A percentile compares a stretch with the other conserved stretches of the same genome.
These are phyloP conservation scores for Neomonachus schauinslandi DNA, from an alignment of 2,113 vertebrate species.

Conservation along the genomic window DNA sequence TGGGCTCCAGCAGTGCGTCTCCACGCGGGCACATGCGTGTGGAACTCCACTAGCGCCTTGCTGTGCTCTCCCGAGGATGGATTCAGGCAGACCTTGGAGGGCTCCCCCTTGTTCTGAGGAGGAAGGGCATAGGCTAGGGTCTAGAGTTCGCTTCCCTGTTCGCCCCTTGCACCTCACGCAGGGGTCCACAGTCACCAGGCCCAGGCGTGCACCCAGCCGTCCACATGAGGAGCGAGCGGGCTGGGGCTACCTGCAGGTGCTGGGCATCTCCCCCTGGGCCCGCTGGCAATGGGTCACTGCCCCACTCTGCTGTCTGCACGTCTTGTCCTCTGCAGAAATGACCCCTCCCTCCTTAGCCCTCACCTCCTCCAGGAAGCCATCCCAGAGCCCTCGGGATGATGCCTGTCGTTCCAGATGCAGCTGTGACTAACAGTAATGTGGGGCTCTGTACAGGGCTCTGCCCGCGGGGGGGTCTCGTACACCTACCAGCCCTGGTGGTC, in stretches of 20 bases:
- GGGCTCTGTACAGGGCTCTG: neutral
- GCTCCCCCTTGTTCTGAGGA: neutral
- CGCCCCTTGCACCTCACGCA: neutral
- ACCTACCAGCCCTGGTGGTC: accelerated
- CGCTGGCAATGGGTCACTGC: neutral
- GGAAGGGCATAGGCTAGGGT: neutral
- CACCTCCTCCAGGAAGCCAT: neutral
- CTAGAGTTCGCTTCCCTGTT: neutral
- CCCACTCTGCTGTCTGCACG: neutral
- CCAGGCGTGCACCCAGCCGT: neutral
- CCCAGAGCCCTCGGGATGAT: neutral
- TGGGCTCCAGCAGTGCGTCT: accelerated
- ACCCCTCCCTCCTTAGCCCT: neutral
- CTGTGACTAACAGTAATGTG: accelerated
- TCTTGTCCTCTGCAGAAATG: neutral
- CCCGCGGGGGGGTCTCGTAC: too few species aligned
- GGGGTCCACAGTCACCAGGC: neutral
- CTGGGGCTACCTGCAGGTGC: neutral
- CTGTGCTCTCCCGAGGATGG: neutral
- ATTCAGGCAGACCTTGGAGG: neutral
- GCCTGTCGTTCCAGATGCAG: neutral
- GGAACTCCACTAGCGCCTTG: accelerated
- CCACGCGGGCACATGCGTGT: accelerated
- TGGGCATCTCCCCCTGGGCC: neutral
- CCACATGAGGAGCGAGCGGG: accelerated